These are phyloP conservation scores for Percopsis transmontana DNA, from an alignment of 2,113 vertebrate genomes.

Conservation along the genomic window DNA sequence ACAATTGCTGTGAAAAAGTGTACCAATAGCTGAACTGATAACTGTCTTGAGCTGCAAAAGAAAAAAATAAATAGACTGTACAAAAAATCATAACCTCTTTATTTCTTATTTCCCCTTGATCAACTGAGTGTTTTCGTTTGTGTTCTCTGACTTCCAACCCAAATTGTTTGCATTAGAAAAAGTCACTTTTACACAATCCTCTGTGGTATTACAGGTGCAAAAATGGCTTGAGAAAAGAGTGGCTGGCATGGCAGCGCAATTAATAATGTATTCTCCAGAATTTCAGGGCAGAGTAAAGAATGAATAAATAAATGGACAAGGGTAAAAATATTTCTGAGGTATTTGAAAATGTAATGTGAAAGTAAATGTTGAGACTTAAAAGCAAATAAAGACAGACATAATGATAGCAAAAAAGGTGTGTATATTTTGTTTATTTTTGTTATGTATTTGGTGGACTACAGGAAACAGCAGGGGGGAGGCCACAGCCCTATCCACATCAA, in stretches of 20 bases:
- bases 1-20: constrained; percentile 51
- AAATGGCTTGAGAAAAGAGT: constrained; percentile 57
- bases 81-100: constrained; percentile 7
- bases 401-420: background rate
- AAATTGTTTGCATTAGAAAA: constrained; percentile 15
- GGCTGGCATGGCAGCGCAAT: constrained; percentile 56
- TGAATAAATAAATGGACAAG: constrained; percentile 46
- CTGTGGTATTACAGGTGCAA: constrained; percentile 58
- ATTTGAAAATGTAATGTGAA: background rate
- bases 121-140: constrained; percentile 15
- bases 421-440: background rate
- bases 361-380: background rate
- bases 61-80: no score
- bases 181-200: constrained; percentile 7
- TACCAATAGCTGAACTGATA: constrained; percentile 57
- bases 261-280: constrained; percentile 67
- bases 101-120: constrained; percentile 13
- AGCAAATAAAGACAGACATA: background rate
- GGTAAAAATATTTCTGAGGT: constrained; percentile 9
- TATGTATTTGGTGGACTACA: no score
- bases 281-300: constrained; percentile 47
- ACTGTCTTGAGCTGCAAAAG: no score
- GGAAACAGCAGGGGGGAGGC: no score
- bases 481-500: no score
- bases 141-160: constrained; percentile 6